Evolutionary conservation across 1,140 invertebrate species (phyloP).

Genomic region (Panulirus ornatus): DNA sequence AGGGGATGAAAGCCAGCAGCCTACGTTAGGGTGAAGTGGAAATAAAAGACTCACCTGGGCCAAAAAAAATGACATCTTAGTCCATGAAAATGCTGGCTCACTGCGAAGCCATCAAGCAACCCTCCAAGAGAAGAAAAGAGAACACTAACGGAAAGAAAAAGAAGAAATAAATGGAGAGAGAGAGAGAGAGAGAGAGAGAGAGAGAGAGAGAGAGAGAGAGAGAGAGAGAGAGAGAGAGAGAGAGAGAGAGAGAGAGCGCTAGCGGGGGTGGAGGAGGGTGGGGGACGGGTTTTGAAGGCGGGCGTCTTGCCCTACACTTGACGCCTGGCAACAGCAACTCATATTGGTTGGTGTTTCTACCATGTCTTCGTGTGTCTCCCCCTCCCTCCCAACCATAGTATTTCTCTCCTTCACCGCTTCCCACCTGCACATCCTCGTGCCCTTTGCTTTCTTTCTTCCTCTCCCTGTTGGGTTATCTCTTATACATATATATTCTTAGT

Average conservation of each 20-base stretch:
- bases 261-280: slow-evolving; percentile 5
- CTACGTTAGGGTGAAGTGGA: neutral
- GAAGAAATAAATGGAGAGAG: neutral
- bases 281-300: neutral
- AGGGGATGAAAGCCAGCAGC: no score
- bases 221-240: neutral
- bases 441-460: neutral
- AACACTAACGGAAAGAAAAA: neutral
- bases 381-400: neutral
- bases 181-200: neutral
- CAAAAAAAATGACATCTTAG: neutral
- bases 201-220: neutral
- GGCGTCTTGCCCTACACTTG: slow-evolving; percentile 3
- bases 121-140: no score
- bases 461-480: neutral
- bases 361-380: neutral
- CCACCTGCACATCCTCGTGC: neutral
- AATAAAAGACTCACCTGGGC: no score
- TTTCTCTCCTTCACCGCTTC: slow-evolving; percentile 3
- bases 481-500: no score
- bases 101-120: neutral
- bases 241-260: neutral
- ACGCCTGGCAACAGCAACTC: slow-evolving; percentile 27
- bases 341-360: neutral
- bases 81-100: neutral